Evolutionary conservation across 2,888 invertebrate species (phyloP).

Genomic region (Arctia plantaginis): DNA sequence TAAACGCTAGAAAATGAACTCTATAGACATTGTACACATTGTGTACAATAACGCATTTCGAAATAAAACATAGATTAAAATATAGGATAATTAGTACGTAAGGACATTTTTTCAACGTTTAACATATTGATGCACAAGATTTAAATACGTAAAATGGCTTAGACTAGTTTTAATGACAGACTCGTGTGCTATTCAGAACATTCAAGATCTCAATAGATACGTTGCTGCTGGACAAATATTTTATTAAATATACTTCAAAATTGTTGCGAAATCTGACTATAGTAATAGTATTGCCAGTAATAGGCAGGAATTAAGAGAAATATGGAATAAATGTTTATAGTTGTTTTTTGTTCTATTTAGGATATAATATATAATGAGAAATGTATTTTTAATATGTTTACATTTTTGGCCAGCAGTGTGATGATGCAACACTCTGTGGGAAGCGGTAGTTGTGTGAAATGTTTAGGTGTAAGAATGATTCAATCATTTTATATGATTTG

Average conservation of each 20-base stretch:
- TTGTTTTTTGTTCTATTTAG: constrained; percentile 15
- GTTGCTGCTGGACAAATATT: constrained; percentile 48
- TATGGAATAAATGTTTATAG: constrained; percentile 12
- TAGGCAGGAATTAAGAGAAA: constrained; percentile 3
- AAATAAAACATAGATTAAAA: constrained; percentile 33
- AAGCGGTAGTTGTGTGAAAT: constrained; percentile 45
- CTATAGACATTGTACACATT: constrained; percentile 35
- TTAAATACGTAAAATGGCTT: constrained; percentile 54
- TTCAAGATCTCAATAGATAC: constrained; percentile 47
- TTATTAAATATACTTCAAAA: constrained; percentile 14
- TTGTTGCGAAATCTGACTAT: constrained; percentile 6
- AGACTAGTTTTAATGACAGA: constrained; percentile 41
- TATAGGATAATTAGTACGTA: constrained; percentile 33
- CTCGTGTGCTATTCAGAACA: constrained; percentile 40
- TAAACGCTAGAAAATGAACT: constrained; percentile 38
- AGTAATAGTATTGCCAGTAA: constrained; percentile 1
- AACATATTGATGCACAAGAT: constrained; percentile 54
- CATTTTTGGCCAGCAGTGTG: constrained; percentile 47
- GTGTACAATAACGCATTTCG: constrained; percentile 44
- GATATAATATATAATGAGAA: constrained; percentile 11
- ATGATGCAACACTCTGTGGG: constrained; percentile 41
- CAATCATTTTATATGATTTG: constrained; percentile 61
- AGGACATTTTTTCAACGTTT: constrained; percentile 49
- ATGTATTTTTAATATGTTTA: constrained; percentile 23
- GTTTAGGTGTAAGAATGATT: constrained; percentile 50